Evolutionary conservation across 1,140 invertebrate species (phyloP).

Genomic region (Lineus longissimus): DNA sequence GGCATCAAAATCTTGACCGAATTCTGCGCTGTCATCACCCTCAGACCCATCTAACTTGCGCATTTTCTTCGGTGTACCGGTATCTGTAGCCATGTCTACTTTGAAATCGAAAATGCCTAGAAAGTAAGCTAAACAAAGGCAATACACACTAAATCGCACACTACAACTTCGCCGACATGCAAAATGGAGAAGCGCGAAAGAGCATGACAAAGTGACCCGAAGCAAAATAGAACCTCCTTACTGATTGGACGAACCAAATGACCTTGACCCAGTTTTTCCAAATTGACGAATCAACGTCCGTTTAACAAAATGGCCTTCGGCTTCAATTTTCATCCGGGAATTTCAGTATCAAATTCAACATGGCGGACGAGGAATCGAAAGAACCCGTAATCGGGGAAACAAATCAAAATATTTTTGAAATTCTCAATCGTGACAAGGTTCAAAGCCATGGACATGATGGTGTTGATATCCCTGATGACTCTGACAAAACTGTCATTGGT

Average conservation of each 20-base stretch:
- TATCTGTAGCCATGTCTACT: slow-evolving; percentile 22
- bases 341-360: slow-evolving; percentile 46
- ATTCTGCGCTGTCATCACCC: slow-evolving; percentile 57
- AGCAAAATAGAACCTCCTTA: too few species aligned
- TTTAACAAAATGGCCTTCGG: slow-evolving; percentile 5
- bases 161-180: too few species aligned
- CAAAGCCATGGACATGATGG: too few species aligned
- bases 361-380: slow-evolving; percentile 53
- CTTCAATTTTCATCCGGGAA: slow-evolving; percentile 26
- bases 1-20: slow-evolving; percentile 54
- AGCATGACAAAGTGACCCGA: too few species aligned
- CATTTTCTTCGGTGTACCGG: slow-evolving; percentile 42
- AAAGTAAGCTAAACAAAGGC: too few species aligned
- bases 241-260: slow-evolving; percentile 22
- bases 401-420: slow-evolving; percentile 35
- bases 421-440: slow-evolving; percentile 10
- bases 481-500: too few species aligned
- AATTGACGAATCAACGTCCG: slow-evolving; percentile 24
- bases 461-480: too few species aligned
- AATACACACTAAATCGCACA: too few species aligned
- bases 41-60: slow-evolving; percentile 43
- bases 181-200: too few species aligned
- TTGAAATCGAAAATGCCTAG: neutral
- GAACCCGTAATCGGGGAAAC: slow-evolving; percentile 22
- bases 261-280: too few species aligned